phyloP scores from a whole-genome alignment of 2,888 invertebrate species.

The Sthenelais limicola region DNA sequence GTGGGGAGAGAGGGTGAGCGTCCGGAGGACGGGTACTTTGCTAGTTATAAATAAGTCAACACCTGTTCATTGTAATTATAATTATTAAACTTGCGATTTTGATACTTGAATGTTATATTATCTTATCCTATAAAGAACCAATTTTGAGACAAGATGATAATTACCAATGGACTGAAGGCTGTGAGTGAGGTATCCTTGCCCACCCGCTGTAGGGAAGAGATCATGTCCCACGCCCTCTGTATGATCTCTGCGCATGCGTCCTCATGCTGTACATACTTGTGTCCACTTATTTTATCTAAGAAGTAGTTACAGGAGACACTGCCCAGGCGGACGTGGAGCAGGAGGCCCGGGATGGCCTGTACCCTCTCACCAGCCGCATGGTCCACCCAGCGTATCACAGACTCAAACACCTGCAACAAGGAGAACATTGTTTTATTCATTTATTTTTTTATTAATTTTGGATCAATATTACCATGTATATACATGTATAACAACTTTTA shows the following conservation, averaged over 20 bases:
- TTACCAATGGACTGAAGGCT: conserved; percentile 5
- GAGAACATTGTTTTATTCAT: neutral
- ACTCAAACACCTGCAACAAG: conserved; percentile 40
- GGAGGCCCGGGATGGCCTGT: conserved; percentile 39
- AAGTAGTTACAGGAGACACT: conserved; percentile 44
- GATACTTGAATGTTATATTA: no score
- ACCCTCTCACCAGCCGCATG: conserved; percentile 69
- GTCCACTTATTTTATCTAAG: conserved; percentile 39
- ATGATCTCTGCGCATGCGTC: conserved; percentile 39
- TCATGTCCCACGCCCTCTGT: conserved; percentile 43
- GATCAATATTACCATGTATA: no score
- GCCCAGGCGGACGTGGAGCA: conserved; percentile 46
- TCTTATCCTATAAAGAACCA: no score
- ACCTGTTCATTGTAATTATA: no score
- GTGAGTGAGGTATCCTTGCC: conserved; percentile 1
- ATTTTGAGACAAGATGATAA: no score
- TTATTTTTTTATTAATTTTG: no score
- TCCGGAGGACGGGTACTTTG: no score
- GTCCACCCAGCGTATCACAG: conserved; percentile 70
- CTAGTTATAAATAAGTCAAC: no score
- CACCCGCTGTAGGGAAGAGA: conserved; percentile 17
- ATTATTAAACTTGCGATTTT: no score
- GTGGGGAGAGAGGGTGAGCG: no score
- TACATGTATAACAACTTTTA: no score
- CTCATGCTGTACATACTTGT: conserved; percentile 22